Evolutionary conservation across 1,140 invertebrate species (phyloP).

Genomic region (Anastrepha obliqua): DNA sequence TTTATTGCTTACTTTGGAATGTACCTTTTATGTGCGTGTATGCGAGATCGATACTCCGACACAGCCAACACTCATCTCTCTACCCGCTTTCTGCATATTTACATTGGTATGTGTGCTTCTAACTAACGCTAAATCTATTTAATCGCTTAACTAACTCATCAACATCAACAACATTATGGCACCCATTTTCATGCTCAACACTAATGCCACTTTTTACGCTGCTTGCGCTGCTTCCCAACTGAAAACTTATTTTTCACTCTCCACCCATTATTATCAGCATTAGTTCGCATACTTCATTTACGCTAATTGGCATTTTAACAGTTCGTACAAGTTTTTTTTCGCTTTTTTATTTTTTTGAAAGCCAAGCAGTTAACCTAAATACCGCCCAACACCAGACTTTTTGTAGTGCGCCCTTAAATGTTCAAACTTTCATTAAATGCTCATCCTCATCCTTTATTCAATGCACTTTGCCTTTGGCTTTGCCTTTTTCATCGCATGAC

Average conservation of each 20-base stretch:
- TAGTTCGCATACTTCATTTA: conserved; percentile 59
- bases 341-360: neutral
- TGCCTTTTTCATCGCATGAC: conserved; percentile 10
- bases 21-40: too few species aligned
- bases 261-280: conserved; percentile 5
- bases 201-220: neutral
- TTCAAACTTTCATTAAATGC: conserved; percentile 25
- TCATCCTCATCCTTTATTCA: conserved; percentile 25
- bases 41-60: too few species aligned
- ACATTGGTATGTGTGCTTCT: neutral
- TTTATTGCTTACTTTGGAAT: too few species aligned
- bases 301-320: conserved; percentile 71
- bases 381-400: conserved; percentile 29
- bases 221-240: neutral
- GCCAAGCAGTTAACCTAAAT: conserved; percentile 62
- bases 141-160: conserved; percentile 39
- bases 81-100: neutral
- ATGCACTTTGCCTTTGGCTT: conserved; percentile 7
- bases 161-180: conserved; percentile 16
- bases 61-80: neutral
- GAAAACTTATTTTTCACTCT: neutral
- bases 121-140: conserved; percentile 2
- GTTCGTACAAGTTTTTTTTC: conserved; percentile 64
- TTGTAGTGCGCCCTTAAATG: neutral
- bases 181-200: neutral